phyloP scores from a whole-genome alignment of 2,888 invertebrate genomes.

The Orchestes rusci region DNA sequence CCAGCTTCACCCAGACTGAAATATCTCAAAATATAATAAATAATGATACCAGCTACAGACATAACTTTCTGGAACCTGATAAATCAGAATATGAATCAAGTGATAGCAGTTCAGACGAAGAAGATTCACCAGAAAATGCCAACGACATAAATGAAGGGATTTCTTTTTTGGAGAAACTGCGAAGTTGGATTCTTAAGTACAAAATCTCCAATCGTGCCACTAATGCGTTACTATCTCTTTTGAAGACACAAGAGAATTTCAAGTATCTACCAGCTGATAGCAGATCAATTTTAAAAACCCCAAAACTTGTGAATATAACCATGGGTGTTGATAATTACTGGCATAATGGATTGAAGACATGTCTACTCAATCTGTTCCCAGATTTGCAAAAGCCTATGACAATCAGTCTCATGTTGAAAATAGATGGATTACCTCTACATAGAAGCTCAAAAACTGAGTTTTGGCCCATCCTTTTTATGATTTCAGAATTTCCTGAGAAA shows the following conservation, averaged over 20 bases:
- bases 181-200: neutral
- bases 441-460: conserved; percentile 8
- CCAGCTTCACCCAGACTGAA: too few species aligned
- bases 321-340: conserved; percentile 18
- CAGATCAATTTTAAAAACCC: conserved; percentile 20
- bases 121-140: too few species aligned
- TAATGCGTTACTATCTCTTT: neutral
- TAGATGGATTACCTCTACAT: conserved; percentile 15
- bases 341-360: conserved; percentile 20
- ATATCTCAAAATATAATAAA: too few species aligned
- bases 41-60: too few species aligned
- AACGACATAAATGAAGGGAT: too few species aligned
- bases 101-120: too few species aligned
- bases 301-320: conserved; percentile 11
- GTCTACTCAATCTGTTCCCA: conserved; percentile 7
- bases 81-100: too few species aligned
- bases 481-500: conserved; percentile 1
- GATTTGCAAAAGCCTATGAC: conserved; percentile 8
- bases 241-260: neutral
- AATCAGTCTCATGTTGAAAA: conserved; percentile 12
- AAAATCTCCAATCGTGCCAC: neutral
- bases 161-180: neutral
- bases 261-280: conserved; percentile 12
- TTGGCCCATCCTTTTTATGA: conserved; percentile 14
- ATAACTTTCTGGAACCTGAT: too few species aligned